Evolutionary conservation across 1,140 invertebrate species (phyloP).

Genomic region (Dinothrombium tinctorium): DNA sequence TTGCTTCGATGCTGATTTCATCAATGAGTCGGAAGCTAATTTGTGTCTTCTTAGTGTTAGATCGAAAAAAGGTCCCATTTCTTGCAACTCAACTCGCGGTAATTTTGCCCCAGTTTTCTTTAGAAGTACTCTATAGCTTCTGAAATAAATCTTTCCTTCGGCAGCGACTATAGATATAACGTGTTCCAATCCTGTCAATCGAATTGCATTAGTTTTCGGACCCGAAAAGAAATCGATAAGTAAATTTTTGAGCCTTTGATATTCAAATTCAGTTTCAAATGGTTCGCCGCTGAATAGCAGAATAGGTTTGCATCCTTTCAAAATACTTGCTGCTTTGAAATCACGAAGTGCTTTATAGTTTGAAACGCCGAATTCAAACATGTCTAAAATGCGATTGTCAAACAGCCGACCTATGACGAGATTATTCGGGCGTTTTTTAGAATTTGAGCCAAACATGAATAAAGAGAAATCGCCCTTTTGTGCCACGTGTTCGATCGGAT

Average conservation of each 20-base stretch:
- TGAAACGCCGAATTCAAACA: slow-evolving; percentile 81
- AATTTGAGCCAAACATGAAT: slow-evolving; percentile 70
- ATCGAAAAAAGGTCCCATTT: slow-evolving; percentile 83
- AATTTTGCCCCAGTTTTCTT: slow-evolving; percentile 65
- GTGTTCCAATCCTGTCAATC: slow-evolving; percentile 77
- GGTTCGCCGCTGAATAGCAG: slow-evolving; percentile 75
- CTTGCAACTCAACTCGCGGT: slow-evolving; percentile 69
- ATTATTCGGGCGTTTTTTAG: slow-evolving; percentile 84
- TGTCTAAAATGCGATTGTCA: slow-evolving; percentile 72
- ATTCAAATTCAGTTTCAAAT: slow-evolving; percentile 53
- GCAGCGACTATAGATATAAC: slow-evolving; percentile 62
- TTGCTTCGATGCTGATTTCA: slow-evolving; percentile 51
- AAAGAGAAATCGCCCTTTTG: slow-evolving; percentile 63
- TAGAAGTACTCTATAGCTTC: slow-evolving; percentile 66
- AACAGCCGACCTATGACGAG: slow-evolving; percentile 60
- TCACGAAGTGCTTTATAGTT: slow-evolving; percentile 49
- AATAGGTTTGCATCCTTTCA: slow-evolving; percentile 65
- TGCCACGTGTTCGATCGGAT: slow-evolving; percentile 49
- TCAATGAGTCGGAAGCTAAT: slow-evolving; percentile 68
- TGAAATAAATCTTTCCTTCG: slow-evolving; percentile 49
- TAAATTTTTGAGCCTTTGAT: slow-evolving; percentile 59
- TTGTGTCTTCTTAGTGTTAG: slow-evolving; percentile 57
- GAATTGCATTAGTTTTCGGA: slow-evolving; percentile 47
- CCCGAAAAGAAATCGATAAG: slow-evolving; percentile 78
- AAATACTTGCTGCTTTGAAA: slow-evolving; percentile 53